A percentile compares a stretch with the other conserved stretches of the same genome.
These are phyloP conservation scores for Tanypteryx hageni DNA, from an alignment of 2,888 invertebrate species.

Conservation along the genomic window DNA sequence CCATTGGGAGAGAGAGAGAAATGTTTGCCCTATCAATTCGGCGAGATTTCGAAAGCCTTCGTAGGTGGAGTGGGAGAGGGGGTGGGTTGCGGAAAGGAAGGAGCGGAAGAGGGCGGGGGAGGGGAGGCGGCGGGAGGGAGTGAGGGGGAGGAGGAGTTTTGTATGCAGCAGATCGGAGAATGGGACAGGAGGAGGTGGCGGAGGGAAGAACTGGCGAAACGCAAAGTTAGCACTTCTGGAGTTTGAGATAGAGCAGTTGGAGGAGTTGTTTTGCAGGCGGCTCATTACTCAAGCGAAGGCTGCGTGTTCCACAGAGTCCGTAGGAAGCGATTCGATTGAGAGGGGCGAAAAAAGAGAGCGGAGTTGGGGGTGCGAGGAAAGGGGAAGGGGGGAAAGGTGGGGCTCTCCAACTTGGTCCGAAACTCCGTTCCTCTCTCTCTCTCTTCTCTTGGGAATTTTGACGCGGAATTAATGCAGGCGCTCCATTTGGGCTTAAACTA, in stretches of 20 bases:
- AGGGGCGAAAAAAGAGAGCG: background rate
- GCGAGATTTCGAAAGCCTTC: constrained; percentile 41
- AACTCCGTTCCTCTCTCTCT: constrained; percentile 2
- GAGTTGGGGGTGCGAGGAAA: no score
- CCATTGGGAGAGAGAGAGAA: constrained; percentile 4
- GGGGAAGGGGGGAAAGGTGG: background rate
- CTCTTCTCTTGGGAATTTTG: constrained; percentile 46
- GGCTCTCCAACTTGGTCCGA: constrained; percentile 37
- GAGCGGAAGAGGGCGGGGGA: no score
- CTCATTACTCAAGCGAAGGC: constrained; percentile 51
- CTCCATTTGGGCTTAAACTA: constrained; percentile 42
- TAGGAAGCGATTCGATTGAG: constrained; percentile 61
- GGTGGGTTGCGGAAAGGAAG: background rate
- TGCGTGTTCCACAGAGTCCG: constrained; percentile 46
- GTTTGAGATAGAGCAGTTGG: constrained; percentile 44
- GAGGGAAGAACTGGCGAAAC: constrained; percentile 25
- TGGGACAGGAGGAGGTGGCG: background rate
- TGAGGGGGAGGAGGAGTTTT: constrained; percentile 25
- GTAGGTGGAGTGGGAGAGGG: background rate
- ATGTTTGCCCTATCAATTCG: constrained; percentile 62
- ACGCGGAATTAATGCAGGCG: constrained; percentile 48
- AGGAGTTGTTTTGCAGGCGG: constrained; percentile 54
- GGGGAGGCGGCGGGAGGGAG: background rate
- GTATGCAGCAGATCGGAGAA: constrained; percentile 21
- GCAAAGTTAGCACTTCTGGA: constrained; percentile 63